Percentiles rank a stretch among this genome's conserved stretches.
These are phyloP conservation scores for Phodopus roborovskii DNA, from an alignment of 2,113 vertebrate species.

Conservation along the genomic window DNA sequence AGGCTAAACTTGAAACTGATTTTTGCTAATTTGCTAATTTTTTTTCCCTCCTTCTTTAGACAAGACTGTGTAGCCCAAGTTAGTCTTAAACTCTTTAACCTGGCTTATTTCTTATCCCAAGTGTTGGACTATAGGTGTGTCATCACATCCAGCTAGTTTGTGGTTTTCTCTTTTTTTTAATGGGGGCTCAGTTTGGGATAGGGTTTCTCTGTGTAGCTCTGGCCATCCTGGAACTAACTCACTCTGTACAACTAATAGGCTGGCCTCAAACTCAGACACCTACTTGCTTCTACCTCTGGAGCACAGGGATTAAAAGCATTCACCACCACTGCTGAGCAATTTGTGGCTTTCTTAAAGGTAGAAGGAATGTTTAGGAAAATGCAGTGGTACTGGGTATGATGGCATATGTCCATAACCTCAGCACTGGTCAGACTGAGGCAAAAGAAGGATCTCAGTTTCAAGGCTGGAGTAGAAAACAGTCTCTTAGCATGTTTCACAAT, in stretches of 20 bases:
- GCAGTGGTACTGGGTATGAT: not conserved
- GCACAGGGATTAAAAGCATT: not conserved
- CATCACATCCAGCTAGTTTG: not conserved
- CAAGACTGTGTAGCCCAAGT: not conserved
- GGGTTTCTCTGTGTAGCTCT: not conserved
- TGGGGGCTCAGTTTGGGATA: not conserved
- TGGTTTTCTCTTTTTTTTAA: not conserved
- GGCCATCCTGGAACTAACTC: not conserved
- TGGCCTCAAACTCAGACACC: not conserved
- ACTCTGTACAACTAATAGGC: not conserved
- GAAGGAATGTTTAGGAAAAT: conserved; percentile 33
- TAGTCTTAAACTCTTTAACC: not conserved
- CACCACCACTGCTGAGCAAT: not conserved
- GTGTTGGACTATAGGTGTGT: not conserved
- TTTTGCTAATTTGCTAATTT: conserved; percentile 21
- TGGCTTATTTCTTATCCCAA: not conserved
- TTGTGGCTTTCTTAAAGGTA: conserved; percentile 35
- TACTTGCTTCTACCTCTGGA: not conserved
- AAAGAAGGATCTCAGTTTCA: not conserved
- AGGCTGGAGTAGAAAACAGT: not conserved
- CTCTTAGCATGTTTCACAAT: conserved; percentile 20
- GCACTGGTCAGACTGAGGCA: not conserved
- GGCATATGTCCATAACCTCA: not conserved
- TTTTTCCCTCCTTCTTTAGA: not conserved
- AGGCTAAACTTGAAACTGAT: conserved; percentile 41